Base-by-base conservation (phyloP, 2,888 invertebrate species). In the Caenorhabditis auriculariae region DNA sequence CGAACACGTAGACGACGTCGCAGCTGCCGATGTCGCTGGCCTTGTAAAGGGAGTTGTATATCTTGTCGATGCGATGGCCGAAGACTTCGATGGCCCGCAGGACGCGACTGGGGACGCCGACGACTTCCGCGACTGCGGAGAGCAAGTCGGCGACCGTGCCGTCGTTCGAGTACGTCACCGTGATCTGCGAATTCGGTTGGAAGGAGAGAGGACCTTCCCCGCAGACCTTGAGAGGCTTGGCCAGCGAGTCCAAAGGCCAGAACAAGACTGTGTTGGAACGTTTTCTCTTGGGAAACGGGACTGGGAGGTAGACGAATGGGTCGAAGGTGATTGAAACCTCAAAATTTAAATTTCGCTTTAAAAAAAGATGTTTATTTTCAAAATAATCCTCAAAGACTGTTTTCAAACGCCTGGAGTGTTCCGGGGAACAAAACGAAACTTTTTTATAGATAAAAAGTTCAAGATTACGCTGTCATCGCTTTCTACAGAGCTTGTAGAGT, bases 241-340 rank as follows among this genome's bases (percentile, higher is more conserved):
- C 72, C 60, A 75, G 77, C 0, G 82, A 81, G 59, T 84, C 83
- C 47, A 81, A 80, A 57, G 82, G 81, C 78, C 84, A 82, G 65
- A 84, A 84, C n/a, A 53, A 29, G 17, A 73, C 57, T 81, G 54
- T 24, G 60, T 69, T 51, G 75, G 76, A 69, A 81, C 80, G 67
- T 81, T 83, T 73, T 24, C 52, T 45, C 73, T 84, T 84, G 9
- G 85, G 84, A 29, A 85, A 81, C 15, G 85, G 85, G 7, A 85
- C 82, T 2, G 85, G 83, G 28, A 85, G 76, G 60, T 84, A 84
- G 60, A 84, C 78, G 74, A 85, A 85, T 6, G 85, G 85, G 69
- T 85, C 85, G 77, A 85, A 85, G 2, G 85, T 85, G 45, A 85
- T 84, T 0, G 85, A 85, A 15, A 84, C 82, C 84, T 84, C 75